Evolutionary conservation across 92 coral and sea anemone genomes (phyloP).

Genomic region (Epizoanthus scotinus): DNA sequence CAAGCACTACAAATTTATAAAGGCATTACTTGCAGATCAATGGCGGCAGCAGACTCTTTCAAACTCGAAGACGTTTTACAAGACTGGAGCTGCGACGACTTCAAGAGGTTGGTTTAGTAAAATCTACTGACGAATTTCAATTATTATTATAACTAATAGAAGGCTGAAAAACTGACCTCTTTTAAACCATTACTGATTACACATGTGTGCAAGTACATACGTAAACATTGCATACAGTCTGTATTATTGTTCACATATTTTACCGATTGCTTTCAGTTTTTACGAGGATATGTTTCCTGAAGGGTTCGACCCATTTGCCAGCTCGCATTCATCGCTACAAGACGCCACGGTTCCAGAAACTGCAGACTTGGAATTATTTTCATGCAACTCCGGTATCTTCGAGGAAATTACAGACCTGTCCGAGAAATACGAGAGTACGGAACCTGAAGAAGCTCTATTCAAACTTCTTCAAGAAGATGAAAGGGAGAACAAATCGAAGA

Average conservation of each 20-base stretch:
- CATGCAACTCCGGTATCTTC: slow-evolving; percentile 35
- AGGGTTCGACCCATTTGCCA: slow-evolving; percentile 34
- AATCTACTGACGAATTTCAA: not conserved
- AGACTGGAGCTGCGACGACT: slow-evolving; percentile 41
- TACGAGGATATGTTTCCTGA: slow-evolving; percentile 37
- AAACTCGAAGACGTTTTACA: slow-evolving; percentile 17
- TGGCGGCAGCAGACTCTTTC: not conserved
- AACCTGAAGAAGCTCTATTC: slow-evolving; percentile 66
- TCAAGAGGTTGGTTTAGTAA: slow-evolving; percentile 12
- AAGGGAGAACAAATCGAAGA: not conserved
- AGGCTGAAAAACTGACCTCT: not conserved
- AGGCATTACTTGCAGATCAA: not conserved
- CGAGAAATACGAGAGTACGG: slow-evolving; percentile 37
- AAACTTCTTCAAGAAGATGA: slow-evolving; percentile 62
- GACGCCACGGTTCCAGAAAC: slow-evolving; percentile 42
- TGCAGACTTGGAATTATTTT: slow-evolving; percentile 40
- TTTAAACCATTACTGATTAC: not conserved
- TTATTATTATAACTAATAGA: too few species aligned
- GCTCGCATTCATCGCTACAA: not conserved
- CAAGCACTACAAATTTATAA: not conserved
- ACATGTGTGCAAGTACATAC: not conserved
- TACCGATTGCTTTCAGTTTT: slow-evolving; percentile 15
- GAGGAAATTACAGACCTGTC: slow-evolving; percentile 29
- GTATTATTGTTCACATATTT: not conserved
- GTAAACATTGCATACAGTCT: too few species aligned